Base-by-base conservation (phyloP, 2,797 vertebrate genomes). In the Gobionotothen gibberifrons region DNA sequence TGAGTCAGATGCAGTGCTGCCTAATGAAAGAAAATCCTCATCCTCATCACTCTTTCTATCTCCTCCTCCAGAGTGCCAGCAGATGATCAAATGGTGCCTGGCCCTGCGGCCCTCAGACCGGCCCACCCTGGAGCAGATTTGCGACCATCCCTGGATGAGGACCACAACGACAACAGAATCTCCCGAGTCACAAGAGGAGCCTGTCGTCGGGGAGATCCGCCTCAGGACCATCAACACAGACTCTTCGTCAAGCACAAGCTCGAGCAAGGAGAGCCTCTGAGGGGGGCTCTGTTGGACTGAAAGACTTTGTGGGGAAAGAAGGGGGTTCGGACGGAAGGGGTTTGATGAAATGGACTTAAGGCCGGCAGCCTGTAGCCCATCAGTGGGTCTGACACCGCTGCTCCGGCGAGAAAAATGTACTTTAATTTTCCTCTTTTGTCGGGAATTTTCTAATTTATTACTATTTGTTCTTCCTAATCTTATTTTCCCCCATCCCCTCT, bases 1-100 rank as follows among this genome's bases (percentile, higher is more conserved):
- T 63, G 61, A 85, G 29, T 81, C 66, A 73, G 19, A 17, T 43
- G 9, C 63, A 7, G 56, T n/a, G 17, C 29, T 52, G 57, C 52
- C 12, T 51, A 21, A 66, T 43, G 6, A 26, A 48, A 54, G 40
- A 11, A 14, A 4, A 59, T 3, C 29, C 75, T 15, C 58, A 11
- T 59, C 32, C 46, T 67, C 10, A 67, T 36, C 42, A 1, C 66
- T 51, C 14, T 32, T 40, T 69, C 15, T 17, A 1, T 65, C 42
- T 72, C 19, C 15, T 40, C 43, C 10, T 43, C 0, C 90, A 99
- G 98, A 97, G 88, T 99, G 98, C 92, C 97, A 99, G 91, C 96
- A 99, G 84, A 94, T 99, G 86, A 97, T 99, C 78, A 97, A 96
- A 92, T 98, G 97, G 97, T 99, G 98, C 92, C 95, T 99, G 92